Conservation (phyloP, 2,888 invertebrate genomes). For the Malacosoma neustria region DNA sequence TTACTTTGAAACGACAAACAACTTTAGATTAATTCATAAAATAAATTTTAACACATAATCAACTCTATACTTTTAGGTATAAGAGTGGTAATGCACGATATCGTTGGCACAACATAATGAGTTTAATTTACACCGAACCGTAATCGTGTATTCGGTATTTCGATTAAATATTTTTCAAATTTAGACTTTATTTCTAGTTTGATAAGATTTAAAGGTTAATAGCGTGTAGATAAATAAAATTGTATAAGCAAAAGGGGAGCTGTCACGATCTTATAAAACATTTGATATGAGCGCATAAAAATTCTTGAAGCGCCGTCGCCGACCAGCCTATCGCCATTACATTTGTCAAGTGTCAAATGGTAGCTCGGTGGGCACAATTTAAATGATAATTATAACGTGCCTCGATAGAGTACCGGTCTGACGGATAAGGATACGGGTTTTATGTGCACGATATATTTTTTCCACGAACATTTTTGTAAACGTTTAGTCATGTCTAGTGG, state of each 20-base stretch:
- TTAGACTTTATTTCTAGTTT: slow-evolving; percentile 13
- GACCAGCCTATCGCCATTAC: slow-evolving; percentile 62
- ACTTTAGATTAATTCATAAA: slow-evolving; percentile 16
- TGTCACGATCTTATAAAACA: slow-evolving; percentile 64
- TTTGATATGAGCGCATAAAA: slow-evolving; percentile 71
- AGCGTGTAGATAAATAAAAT: slow-evolving; percentile 12
- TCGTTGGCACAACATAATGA: slow-evolving; percentile 26
- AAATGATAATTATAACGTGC: slow-evolving; percentile 69
- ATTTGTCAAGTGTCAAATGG: slow-evolving; percentile 70
- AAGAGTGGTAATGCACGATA: slow-evolving; percentile 19
- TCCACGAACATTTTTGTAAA: slow-evolving; percentile 21
- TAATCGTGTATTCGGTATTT: slow-evolving; percentile 8
- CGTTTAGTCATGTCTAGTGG: slow-evolving; percentile 19
- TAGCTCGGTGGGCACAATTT: slow-evolving; percentile 64
- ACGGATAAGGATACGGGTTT: slow-evolving; percentile 1
- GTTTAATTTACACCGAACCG: slow-evolving; percentile 28
- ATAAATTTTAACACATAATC: slow-evolving; percentile 9
- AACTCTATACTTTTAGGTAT: slow-evolving; percentile 18
- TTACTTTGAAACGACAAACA: slow-evolving; percentile 25
- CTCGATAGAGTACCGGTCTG: slow-evolving; percentile 3
- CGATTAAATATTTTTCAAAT: slow-evolving; percentile 7
- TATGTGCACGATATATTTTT: slow-evolving; percentile 25
- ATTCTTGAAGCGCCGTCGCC: slow-evolving; percentile 64
- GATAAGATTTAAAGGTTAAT: slow-evolving; percentile 5
- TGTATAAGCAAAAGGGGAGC: slow-evolving; percentile 42